Percentiles rank a stretch among this genome's conserved stretches.
These are phyloP conservation scores for Pomacea maculata DNA, from an alignment of 1,140 invertebrate genomes.

Conservation along the genomic window DNA sequence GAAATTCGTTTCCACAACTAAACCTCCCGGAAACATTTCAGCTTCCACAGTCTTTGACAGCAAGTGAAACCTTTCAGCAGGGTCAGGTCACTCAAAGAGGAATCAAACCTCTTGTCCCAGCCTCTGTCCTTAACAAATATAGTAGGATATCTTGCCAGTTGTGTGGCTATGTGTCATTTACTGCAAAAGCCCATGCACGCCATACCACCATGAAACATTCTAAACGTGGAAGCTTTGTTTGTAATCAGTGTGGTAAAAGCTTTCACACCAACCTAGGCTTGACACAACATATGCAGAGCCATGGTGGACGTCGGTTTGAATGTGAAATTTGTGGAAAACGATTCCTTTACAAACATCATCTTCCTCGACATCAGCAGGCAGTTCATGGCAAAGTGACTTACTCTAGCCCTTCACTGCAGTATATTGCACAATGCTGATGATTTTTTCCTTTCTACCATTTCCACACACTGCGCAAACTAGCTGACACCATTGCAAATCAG, in stretches of 20 bases:
- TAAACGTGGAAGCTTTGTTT: conserved; percentile 17
- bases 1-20: background rate
- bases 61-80: background rate
- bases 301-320: conserved; percentile 31
- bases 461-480: no score
- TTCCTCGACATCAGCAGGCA: conserved; percentile 22
- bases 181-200: conserved; percentile 3
- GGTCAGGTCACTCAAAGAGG: background rate
- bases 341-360: conserved; percentile 33
- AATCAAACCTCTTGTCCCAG: background rate
- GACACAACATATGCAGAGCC: conserved; percentile 25
- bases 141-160: conserved; percentile 1
- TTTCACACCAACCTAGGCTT: conserved; percentile 27
- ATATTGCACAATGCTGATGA: no score
- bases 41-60: background rate
- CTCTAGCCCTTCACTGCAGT: no score
- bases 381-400: conserved; percentile 21
- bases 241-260: conserved; percentile 27
- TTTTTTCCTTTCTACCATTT: no score
- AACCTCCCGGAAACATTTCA: background rate
- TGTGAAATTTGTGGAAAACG: conserved; percentile 27
- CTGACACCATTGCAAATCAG: no score
- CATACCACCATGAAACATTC: conserved; percentile 9
- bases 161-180: conserved; percentile 8
- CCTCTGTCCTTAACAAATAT: background rate